A percentile compares a stretch with the other conserved stretches of the same genome.
phyloP scores from a whole-genome alignment of 35 echinoderm and acorn worm genomes.

The Heliocidaris erythrogramma region DNA sequence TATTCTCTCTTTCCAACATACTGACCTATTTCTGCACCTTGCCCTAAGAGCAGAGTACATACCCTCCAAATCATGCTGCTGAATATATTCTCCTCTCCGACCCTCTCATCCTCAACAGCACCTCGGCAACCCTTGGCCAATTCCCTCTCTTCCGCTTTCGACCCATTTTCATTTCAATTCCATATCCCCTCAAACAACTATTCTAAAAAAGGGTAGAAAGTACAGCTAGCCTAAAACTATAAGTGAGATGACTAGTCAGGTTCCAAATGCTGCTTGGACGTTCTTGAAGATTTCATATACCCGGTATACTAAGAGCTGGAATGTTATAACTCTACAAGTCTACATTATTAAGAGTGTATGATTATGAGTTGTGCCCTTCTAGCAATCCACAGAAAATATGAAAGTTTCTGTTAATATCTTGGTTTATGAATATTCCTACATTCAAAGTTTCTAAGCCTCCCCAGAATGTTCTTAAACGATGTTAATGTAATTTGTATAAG shows the following conservation, averaged over 20 bases:
- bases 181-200: background rate
- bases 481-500: too few relatives aligned
- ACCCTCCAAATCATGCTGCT: background rate
- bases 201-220: background rate
- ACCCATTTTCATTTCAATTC: background rate
- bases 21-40: background rate
- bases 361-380: too few relatives aligned
- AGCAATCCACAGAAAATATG: too few relatives aligned
- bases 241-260: background rate
- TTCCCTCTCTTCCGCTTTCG: background rate
- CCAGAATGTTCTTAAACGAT: too few relatives aligned
- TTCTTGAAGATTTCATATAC: too few relatives aligned
- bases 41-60: background rate
- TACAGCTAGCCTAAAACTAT: background rate
- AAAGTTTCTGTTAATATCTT: too few relatives aligned
- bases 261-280: background rate
- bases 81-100: background rate
- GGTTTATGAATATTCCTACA: too few relatives aligned
- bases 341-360: too few relatives aligned
- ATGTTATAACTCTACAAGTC: too few relatives aligned
- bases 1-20: background rate
- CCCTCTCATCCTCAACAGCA: background rate
- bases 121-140: background rate
- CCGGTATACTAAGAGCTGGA: too few relatives aligned
- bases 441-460: too few relatives aligned